These are phyloP conservation scores for Falco berigora DNA, from an alignment of 2,797 vertebrate genomes.

Conservation along the genomic window DNA sequence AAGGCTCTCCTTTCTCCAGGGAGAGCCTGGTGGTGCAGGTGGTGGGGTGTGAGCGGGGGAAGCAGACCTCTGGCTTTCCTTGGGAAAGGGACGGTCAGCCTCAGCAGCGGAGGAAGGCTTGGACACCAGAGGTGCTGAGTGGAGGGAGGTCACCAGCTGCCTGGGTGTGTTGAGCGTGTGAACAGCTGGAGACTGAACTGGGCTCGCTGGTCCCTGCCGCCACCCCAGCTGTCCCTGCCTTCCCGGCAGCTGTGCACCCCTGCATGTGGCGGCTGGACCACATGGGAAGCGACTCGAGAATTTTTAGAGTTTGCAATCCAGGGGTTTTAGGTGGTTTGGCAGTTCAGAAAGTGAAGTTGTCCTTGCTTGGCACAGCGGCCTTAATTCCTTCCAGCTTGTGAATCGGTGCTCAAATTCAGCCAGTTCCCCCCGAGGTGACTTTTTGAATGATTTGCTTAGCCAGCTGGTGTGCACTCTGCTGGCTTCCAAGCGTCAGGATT, in stretches of 20 bases:
- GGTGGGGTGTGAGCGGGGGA: background rate
- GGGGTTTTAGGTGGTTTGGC: background rate
- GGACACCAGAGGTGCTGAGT: background rate
- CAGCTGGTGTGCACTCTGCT: background rate
- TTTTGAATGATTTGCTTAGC: background rate
- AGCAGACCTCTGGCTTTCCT: background rate
- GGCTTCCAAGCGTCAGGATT: background rate
- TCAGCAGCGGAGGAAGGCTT: background rate
- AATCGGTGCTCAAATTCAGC: background rate
- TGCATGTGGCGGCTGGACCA: background rate
- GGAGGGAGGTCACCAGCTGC: background rate
- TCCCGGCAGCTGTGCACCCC: background rate
- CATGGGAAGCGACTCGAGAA: background rate
- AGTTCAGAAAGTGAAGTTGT: background rate
- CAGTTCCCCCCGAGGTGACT: background rate
- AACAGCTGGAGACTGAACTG: background rate
- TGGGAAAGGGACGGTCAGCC: background rate
- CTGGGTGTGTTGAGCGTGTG: accelerated
- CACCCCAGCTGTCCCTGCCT: background rate
- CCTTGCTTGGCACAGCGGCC: background rate
- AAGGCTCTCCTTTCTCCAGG: background rate
- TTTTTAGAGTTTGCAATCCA: background rate
- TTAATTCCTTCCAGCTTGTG: background rate
- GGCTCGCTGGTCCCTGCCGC: background rate
- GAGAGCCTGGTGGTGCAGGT: no score